Evolutionary conservation across 2,797 vertebrate genomes (phyloP).

Genomic region (Glossophaga mutica): DNA sequence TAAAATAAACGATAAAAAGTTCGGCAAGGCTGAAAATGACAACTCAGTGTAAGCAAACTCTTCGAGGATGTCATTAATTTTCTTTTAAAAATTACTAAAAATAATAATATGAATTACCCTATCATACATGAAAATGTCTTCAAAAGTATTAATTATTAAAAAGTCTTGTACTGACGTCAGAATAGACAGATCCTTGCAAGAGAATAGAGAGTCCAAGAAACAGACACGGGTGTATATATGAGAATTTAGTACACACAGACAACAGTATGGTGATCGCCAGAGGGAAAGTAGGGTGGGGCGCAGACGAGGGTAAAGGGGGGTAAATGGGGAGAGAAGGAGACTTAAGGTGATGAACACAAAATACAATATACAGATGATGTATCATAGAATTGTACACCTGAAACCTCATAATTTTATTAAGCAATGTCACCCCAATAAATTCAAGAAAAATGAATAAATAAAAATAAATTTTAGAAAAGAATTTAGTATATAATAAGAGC

Average conservation of each 20-base stretch:
- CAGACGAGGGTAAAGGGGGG: not conserved
- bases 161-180: not conserved
- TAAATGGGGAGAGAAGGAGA: not conserved
- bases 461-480: not conserved
- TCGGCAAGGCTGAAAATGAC: not conserved
- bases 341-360: not conserved
- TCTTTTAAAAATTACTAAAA: constrained; percentile 24
- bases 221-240: not conserved
- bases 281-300: not conserved
- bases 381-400: not conserved
- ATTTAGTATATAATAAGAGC: not conserved
- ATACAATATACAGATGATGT: not conserved
- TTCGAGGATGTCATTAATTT: constrained; percentile 26
- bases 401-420: not conserved
- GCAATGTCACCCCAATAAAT: not conserved
- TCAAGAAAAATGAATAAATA: not conserved
- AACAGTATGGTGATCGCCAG: not conserved
- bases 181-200: not conserved
- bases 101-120: not conserved
- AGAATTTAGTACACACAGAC: not conserved
- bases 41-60: constrained; percentile 14
- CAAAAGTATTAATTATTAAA: not conserved
- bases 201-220: not conserved
- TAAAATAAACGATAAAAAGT: constrained; percentile 17
- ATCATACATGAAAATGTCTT: not conserved